Evolutionary conservation across 2,888 invertebrate species (phyloP), one percentile per base, ranked within the genome.

Genomic region (Chorisops tibialis): DNA sequence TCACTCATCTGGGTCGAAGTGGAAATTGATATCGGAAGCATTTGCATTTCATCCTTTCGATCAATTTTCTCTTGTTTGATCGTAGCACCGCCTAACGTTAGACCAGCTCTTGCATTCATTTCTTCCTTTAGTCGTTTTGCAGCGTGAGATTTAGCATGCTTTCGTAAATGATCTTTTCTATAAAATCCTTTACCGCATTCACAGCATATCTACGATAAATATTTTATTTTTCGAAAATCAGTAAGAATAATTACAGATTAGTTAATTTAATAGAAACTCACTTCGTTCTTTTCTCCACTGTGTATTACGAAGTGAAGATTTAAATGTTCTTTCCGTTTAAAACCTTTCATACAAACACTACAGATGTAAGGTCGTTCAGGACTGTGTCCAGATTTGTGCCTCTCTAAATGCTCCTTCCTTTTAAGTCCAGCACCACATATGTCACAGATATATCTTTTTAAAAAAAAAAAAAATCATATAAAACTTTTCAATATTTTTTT

Each of bases 281-380:
- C 85, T 75, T 91, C 89, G 4, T 88, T 89, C 79, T 91, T 91
- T 74, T 89, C 87, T 37, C 91, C 91, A 60, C 89, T 89, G 79
- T 91, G 91, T 74, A 91, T 91, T 69, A 91, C 89, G 69, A 87
- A 87, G 78, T 91, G 91, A 66, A 91, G 81, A 76, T 89, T 90
- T 70, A 91, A 82, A 70, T 91, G 91, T 73, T 91, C 91, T 74
- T 89, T 87, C 62, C 91, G 82, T 75, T 91, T 90, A 79, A 90
- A 90, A 4, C 86, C 87, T 76, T 90, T 90, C 77, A 85, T 82
- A 72, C 90, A 90, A 41, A 89, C 85, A 50, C 85, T 84, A 78
- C 90, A 90, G 43, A 88, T 87, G 73, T 87, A 89, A 39, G 90
- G 90, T 71, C 89, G 80, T 74, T 90, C 90, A 0, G 89, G 89